Percentiles rank a stretch among this genome's conserved stretches.
These are phyloP conservation scores for Oryzias celebensis DNA, from an alignment of 2,113 vertebrate genomes.

Conservation along the genomic window DNA sequence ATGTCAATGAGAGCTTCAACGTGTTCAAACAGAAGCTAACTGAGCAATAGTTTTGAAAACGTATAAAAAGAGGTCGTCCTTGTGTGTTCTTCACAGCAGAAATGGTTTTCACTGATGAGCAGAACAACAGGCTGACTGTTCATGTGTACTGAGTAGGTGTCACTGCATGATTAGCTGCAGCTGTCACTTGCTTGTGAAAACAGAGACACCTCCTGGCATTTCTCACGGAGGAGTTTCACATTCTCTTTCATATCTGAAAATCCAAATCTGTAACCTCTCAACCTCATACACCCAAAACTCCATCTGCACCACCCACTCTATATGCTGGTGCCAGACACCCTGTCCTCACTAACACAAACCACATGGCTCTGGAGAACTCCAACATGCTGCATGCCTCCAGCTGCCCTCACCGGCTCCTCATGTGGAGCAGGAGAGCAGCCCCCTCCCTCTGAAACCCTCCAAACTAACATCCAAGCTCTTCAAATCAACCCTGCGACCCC, in stretches of 20 bases:
- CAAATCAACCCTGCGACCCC: conserved; percentile 65
- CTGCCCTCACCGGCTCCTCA: conserved; percentile 67
- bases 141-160: conserved; percentile 1
- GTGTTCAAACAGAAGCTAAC: not conserved
- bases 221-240: conserved; percentile 46
- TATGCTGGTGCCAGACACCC: conserved; percentile 77
- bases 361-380: conserved; percentile 76
- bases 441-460: conserved; percentile 52
- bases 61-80: not conserved
- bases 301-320: conserved; percentile 70
- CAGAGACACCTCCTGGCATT: conserved; percentile 26
- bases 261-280: conserved; percentile 74
- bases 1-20: not conserved
- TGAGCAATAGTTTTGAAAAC: not conserved
- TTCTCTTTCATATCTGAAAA: conserved; percentile 62
- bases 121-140: not conserved
- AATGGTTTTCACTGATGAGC: not conserved
- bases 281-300: conserved; percentile 67
- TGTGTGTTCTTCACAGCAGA: not conserved
- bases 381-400: conserved; percentile 70
- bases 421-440: conserved; percentile 49
- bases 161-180: not conserved
- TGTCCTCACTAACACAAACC: conserved; percentile 80
- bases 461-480: conserved; percentile 71
- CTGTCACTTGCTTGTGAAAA: conserved; percentile 31